phyloP scores from a whole-genome alignment of 53 echinoderm and acorn worm genomes.

The Holothuria scabra region DNA sequence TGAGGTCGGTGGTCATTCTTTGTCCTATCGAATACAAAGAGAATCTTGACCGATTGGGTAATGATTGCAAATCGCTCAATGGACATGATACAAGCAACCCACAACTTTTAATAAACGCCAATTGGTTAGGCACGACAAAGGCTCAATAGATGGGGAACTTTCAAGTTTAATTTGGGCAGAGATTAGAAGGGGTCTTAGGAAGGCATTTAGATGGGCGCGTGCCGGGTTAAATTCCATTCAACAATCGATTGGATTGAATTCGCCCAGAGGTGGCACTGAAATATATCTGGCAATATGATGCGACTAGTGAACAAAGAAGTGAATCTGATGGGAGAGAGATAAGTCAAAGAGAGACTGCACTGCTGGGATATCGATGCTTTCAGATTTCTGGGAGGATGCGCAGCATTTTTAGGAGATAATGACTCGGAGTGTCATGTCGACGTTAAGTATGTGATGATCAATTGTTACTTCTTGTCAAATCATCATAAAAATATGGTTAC shows the following conservation, averaged over 20 bases:
- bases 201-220: slow-evolving; percentile 26
- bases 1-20: neutral
- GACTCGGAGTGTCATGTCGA: too few species aligned
- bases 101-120: neutral
- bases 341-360: too few species aligned
- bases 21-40: slow-evolving; percentile 4
- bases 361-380: too few species aligned
- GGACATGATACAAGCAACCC: neutral
- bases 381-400: too few species aligned
- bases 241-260: slow-evolving; percentile 14
- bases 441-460: too few species aligned
- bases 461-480: too few species aligned
- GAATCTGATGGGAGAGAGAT: neutral
- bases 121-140: neutral
- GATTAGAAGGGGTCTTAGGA: slow-evolving; percentile 16
- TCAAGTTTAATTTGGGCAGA: slow-evolving; percentile 17
- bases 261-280: slow-evolving; percentile 15
- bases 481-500: too few species aligned
- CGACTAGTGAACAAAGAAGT: slow-evolving; percentile 10
- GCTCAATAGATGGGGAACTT: neutral
- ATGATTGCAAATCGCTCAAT: neutral
- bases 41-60: slow-evolving; percentile 27
- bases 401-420: too few species aligned
- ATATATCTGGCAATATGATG: slow-evolving; percentile 9
- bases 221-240: slow-evolving; percentile 22